A percentile compares a stretch with the other conserved stretches of the same genome.
Conservation (phyloP, 2,797 vertebrate species). For the Apogon hyalosoma region DNA sequence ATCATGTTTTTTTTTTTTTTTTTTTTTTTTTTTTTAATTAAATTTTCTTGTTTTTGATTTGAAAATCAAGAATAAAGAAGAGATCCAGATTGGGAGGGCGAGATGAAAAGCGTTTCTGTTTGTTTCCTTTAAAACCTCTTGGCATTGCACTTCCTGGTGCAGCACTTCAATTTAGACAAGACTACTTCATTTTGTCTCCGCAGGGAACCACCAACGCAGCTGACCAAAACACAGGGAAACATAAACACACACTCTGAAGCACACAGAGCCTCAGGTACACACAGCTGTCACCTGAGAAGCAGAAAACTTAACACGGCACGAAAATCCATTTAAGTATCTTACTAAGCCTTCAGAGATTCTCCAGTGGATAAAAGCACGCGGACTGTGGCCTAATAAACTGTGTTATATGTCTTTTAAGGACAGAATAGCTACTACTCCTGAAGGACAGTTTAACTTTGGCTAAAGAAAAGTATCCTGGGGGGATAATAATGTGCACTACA, state of each 20-base stretch:
- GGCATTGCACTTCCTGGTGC: conserved; percentile 38
- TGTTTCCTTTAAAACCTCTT: conserved; percentile 50
- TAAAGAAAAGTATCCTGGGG: conserved; percentile 24
- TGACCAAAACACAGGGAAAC: conserved; percentile 47
- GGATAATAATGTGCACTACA: neutral
- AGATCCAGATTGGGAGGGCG: neutral
- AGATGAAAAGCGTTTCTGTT: conserved; percentile 28
- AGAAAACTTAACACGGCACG: conserved; percentile 57
- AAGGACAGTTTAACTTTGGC: conserved; percentile 52
- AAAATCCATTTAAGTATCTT: conserved; percentile 61
- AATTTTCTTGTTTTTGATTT: conserved; percentile 4
- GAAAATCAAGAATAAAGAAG: neutral
- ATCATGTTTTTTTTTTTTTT: conserved; percentile 10
- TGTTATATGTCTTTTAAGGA: conserved; percentile 53
- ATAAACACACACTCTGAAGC: conserved; percentile 20
- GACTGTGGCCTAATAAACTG: conserved; percentile 44
- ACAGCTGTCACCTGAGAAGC: conserved; percentile 45
- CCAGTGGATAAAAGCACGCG: conserved; percentile 32
- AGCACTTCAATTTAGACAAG: conserved; percentile 58
- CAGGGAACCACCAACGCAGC: conserved; percentile 33
- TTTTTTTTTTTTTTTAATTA: neutral
- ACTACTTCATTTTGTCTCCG: conserved; percentile 56
- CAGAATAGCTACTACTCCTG: conserved; percentile 9
- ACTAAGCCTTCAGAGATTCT: conserved; percentile 42
- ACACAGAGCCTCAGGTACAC: conserved; percentile 3